Percentiles rank a stretch among this genome's conserved stretches.
Evolutionary conservation across 2,113 vertebrate species (phyloP).

Genomic region (Acrocephalus arundinaceus): DNA sequence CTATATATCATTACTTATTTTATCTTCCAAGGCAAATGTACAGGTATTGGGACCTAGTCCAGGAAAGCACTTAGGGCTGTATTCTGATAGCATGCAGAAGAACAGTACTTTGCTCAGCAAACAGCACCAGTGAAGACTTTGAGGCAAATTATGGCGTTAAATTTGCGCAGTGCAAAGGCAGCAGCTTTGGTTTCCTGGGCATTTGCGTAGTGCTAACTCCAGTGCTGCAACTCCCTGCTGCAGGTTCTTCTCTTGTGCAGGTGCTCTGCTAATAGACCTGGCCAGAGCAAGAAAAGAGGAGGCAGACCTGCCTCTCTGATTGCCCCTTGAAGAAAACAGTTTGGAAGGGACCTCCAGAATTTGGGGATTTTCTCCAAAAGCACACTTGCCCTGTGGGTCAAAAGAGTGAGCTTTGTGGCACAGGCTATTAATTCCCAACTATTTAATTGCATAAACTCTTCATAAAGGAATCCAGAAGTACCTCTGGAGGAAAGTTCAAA

Average conservation of each 20-base stretch:
- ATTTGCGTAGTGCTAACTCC: not conserved
- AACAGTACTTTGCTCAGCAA: not conserved
- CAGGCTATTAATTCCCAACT: not conserved
- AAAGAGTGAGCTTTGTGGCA: not conserved
- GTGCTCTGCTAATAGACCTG: not conserved
- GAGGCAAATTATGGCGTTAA: not conserved
- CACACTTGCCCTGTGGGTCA: not conserved
- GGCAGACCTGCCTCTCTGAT: not conserved
- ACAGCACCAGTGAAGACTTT: not conserved
- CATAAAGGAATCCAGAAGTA: not conserved
- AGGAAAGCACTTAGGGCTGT: constrained; percentile 53
- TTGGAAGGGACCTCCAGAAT: not conserved
- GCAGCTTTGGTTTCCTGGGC: not conserved
- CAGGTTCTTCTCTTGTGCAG: not conserved
- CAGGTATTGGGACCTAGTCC: constrained; percentile 52
- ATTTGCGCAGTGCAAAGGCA: not conserved
- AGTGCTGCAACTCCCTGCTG: not conserved
- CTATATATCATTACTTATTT: constrained; percentile 48
- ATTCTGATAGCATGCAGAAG: not conserved
- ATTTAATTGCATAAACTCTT: not conserved
- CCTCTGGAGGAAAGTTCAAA: not conserved
- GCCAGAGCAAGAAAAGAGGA: not conserved
- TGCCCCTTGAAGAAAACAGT: not conserved
- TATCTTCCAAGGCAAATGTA: constrained; percentile 28
- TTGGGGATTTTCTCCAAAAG: not conserved